Percentiles rank a stretch among this genome's conserved stretches.
These are phyloP conservation scores for Thysanoteuthis rhombus DNA, from an alignment of 2,888 invertebrate genomes.

Conservation along the genomic window DNA sequence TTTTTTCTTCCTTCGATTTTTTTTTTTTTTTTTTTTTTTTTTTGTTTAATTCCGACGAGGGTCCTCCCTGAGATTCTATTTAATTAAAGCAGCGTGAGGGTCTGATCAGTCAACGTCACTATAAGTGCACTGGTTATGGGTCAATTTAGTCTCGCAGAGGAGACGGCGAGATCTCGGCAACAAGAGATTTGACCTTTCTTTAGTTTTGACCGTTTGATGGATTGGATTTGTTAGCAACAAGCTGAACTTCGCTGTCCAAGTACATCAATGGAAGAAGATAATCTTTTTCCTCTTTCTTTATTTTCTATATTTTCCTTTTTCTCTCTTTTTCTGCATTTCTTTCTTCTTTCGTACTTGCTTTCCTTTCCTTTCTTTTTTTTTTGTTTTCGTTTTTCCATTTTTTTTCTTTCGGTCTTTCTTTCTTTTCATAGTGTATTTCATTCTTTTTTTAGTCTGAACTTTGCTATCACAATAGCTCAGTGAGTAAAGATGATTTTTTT, in stretches of 20 bases:
- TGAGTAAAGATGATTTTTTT: too few species aligned
- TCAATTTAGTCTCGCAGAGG: conserved; percentile 12
- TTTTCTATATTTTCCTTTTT: too few species aligned
- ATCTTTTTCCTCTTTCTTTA: too few species aligned
- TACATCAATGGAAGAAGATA: neutral
- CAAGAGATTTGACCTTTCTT: conserved; percentile 12
- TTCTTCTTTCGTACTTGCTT: too few species aligned
- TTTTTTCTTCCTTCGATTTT: neutral
- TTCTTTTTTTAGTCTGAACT: too few species aligned
- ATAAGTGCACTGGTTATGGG: conserved; percentile 12
- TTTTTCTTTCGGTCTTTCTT: too few species aligned
- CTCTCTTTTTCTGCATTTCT: neutral
- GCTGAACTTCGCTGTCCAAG: neutral
- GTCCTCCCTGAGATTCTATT: neutral
- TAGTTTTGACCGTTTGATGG: conserved; percentile 12
- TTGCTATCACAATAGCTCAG: too few species aligned
- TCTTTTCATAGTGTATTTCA: too few species aligned
- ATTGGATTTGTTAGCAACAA: neutral
- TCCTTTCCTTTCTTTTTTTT: too few species aligned
- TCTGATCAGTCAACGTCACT: conserved; percentile 12
- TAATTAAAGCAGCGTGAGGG: neutral
- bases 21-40: neutral
- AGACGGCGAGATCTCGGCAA: neutral
- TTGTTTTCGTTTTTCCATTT: too few species aligned
- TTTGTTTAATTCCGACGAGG: neutral